These are phyloP conservation scores for Pegoplata infirma DNA, from an alignment of 2,888 invertebrate species.

Conservation along the genomic window DNA sequence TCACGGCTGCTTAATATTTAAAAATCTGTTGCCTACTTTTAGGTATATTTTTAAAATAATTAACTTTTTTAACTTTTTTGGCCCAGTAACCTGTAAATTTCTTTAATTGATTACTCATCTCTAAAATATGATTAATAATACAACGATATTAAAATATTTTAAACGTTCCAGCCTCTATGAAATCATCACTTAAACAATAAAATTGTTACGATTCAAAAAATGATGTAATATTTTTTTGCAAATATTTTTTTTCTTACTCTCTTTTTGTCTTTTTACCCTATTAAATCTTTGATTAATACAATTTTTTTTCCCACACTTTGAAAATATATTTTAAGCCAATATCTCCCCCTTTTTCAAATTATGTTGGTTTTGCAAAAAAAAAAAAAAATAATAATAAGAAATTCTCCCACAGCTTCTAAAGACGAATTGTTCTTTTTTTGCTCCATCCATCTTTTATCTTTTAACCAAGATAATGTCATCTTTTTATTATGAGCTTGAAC, in stretches of 20 bases:
- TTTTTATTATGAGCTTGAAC: conserved; percentile 11
- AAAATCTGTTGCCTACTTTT: not conserved
- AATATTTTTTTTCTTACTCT: not conserved
- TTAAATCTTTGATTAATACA: not conserved
- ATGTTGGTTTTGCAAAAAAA: conserved; percentile 12
- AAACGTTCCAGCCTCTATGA: not conserved
- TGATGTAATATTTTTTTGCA: not conserved
- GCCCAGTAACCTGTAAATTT: too few species aligned
- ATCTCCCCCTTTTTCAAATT: conserved; percentile 8
- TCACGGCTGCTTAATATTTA: not conserved
- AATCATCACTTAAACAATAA: not conserved
- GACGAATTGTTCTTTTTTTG: conserved; percentile 27
- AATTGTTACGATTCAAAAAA: not conserved
- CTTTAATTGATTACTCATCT: not conserved
- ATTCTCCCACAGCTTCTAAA: conserved; percentile 60
- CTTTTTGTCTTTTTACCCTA: not conserved
- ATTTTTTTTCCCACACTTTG: conserved; percentile 51
- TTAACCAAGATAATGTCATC: conserved; percentile 19
- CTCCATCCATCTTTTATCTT: conserved; percentile 13
- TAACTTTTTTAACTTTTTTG: not conserved
- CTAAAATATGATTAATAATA: not conserved
- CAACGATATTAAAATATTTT: not conserved
- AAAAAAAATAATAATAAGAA: conserved; percentile 42
- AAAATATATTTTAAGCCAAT: conserved; percentile 26
- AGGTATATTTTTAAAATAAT: not conserved